A percentile compares a stretch with the other conserved stretches of the same genome.
Evolutionary conservation across 92 coral and sea anemone genomes (phyloP).

Genomic region (Zoanthus gigantus): DNA sequence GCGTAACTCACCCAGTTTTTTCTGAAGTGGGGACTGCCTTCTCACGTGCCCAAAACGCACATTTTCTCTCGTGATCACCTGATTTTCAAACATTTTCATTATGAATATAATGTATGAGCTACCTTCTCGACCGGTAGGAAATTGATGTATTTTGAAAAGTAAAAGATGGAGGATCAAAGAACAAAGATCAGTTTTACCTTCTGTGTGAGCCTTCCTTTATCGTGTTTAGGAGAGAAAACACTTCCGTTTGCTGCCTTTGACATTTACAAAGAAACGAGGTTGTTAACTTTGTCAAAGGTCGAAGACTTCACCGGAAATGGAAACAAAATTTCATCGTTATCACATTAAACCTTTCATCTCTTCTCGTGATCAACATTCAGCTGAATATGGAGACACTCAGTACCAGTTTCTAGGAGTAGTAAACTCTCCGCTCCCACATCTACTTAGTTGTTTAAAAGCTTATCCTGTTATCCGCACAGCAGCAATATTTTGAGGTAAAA

Average conservation of each 20-base stretch:
- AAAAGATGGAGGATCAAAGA: slow-evolving; percentile 25
- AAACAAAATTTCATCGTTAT: slow-evolving; percentile 32
- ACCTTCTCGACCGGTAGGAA: background rate
- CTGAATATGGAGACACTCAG: slow-evolving; percentile 10
- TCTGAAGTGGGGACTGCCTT: slow-evolving; percentile 48
- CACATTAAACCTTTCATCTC: background rate
- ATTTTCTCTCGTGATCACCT: slow-evolving; percentile 47
- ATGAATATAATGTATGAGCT: background rate
- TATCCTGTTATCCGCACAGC: background rate
- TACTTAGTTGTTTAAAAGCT: background rate
- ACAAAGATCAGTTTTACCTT: slow-evolving; percentile 39
- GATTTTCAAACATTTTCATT: background rate
- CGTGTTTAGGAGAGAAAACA: slow-evolving; percentile 24
- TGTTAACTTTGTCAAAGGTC: slow-evolving; percentile 12
- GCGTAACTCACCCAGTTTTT: slow-evolving; percentile 26
- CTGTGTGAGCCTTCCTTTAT: slow-evolving; percentile 29
- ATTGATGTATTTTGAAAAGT: background rate
- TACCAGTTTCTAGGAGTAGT: slow-evolving; percentile 35
- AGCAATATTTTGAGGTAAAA: background rate
- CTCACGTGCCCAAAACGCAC: slow-evolving; percentile 40
- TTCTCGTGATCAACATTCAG: background rate
- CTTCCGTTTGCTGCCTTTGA: slow-evolving; percentile 45
- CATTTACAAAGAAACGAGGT: slow-evolving; percentile 32
- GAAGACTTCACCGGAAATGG: slow-evolving; percentile 31
- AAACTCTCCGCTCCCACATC: background rate